Percentiles rank a stretch among this genome's conserved stretches.
phyloP scores from a whole-genome alignment of 1,140 invertebrate genomes.

The Drosophila tristis region DNA sequence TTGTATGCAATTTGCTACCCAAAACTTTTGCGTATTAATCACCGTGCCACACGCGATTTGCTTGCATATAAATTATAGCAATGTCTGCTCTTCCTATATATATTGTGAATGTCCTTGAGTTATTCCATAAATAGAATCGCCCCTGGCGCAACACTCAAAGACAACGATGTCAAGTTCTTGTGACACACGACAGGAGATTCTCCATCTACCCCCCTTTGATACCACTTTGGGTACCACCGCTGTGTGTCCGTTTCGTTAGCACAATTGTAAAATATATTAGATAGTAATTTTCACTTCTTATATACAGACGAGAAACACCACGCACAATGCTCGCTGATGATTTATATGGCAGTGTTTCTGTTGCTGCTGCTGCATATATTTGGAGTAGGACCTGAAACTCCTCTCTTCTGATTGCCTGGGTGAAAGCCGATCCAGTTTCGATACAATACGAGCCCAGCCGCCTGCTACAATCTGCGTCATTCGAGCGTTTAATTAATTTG shows the following conservation, averaged over 20 bases:
- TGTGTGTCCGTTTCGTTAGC: conserved; percentile 13
- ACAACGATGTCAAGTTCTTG: conserved; percentile 37
- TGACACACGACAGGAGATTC: conserved; percentile 29
- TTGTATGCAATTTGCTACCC: conserved; percentile 44
- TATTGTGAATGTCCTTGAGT: conserved; percentile 41
- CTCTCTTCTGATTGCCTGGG: conserved; percentile 45
- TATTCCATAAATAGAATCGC: conserved; percentile 41
- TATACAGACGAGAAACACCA: no score
- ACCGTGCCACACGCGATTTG: conserved; percentile 59
- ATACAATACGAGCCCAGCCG: conserved; percentile 27
- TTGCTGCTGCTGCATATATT: neutral
- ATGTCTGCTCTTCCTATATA: conserved; percentile 40
- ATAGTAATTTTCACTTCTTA: conserved; percentile 36
- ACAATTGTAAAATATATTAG: conserved; percentile 27
- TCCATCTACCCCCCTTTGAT: neutral
- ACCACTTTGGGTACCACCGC: neutral
- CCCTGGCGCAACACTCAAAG: conserved; percentile 21
- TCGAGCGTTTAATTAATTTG: conserved; percentile 44
- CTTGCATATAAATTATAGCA: conserved; percentile 72
- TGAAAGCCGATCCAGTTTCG: conserved; percentile 49
- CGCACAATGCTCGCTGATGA: conserved; percentile 18
- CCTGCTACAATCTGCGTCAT: conserved; percentile 39
- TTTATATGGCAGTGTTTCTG: conserved; percentile 19
- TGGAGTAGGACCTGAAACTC: neutral
- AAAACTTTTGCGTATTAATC: conserved; percentile 8